Evolutionary conservation across 2,888 invertebrate species (phyloP), one percentile per base, ranked within the genome.

Genomic region (Xanthorhoe spadicearia): DNA sequence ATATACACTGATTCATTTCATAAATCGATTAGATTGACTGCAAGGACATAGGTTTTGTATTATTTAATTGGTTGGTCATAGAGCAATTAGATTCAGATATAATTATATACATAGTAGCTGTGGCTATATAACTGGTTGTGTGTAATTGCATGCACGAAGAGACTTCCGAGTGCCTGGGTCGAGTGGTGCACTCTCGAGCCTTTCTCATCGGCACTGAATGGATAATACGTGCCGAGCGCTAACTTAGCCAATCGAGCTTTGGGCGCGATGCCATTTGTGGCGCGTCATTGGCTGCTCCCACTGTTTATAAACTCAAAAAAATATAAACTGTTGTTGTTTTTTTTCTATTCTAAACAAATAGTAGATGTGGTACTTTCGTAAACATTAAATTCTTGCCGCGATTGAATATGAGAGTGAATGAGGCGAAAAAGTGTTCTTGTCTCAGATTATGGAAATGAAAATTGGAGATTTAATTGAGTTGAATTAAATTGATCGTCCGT

Each of bases 211-310:
- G 76, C 75, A 77, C 81, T 80, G 84, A 83, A 83, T 84, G 84
- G 85, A 78, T 84, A 82, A 83, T 83, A 87, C 92, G 92, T 92
- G 92, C 88, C 85, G 79, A 83, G 83, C 76, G 85, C 86, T 90
- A 92, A 92, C 90, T 90, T 82, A 78, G 87, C 87, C 89, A 91
- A 92, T 92, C 85, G 72, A 69, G 77, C 61, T 63, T 69, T 50
- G 71, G 69, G 74, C 75, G 72, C 79, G 66, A 66, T 73, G 74
- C 80, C 81, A 80, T 80, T 83, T 82, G 83, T 72, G 83, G 83
- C 78, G 71, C 77, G 76, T 81, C 82, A 86, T 83, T 85, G 80
- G 79, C 82, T 72, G 70, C 60, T 63, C 59, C 65, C 69, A 58
- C 69, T 61, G 51, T 66, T 62, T 64, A 59, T 23, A 38, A 63